Base-by-base conservation (phyloP, 2,888 invertebrate genomes). In the Mamestra brassicae region DNA sequence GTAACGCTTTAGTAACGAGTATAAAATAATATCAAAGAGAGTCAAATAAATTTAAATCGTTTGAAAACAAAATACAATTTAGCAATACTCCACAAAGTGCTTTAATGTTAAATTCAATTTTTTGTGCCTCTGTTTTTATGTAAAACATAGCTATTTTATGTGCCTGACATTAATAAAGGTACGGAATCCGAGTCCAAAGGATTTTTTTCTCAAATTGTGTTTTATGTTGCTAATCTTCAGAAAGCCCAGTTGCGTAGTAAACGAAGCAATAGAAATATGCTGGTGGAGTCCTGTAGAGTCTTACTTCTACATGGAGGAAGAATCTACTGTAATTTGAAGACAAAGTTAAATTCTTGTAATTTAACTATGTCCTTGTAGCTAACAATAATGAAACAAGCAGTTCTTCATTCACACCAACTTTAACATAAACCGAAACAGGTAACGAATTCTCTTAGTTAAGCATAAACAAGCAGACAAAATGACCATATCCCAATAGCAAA, bases 401-500 rank as follows among this genome's bases (percentile, higher is more conserved):
- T 26, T 26, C 26, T 26, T 26, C 26, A 26, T 26, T 26, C 26
- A 26, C 26, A 26, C 26, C 26, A 26, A 26, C 26, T 7, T 7
- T 0, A 36, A 36, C 7, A 7, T 36, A 7, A 15, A 58, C 15
- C 13, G 7, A 36, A 36, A 5, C 6, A 36, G 7, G 3, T 36
- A 34, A 58, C 15, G 2, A 52, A 6, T 17, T 52, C 6, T 4
- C 52, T 36, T 15, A 5, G 13, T 15, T 2, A n/a, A 55, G 17
- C 71, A 58, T 1, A 17, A 34, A 38, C 13, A 57, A 1, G 1
- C 17, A 34, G 74, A 60, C 54, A 57, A 58, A 52, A 63, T 34
- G 11, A 26, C 62, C 17, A 42, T 36, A 64, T 62, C 11, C 45
- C 15, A 57, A 81, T 36, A 47, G 34, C 78, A 57, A 68, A 78